Base-by-base conservation (phyloP, 2,113 vertebrate species). In the Callipepla californica region DNA sequence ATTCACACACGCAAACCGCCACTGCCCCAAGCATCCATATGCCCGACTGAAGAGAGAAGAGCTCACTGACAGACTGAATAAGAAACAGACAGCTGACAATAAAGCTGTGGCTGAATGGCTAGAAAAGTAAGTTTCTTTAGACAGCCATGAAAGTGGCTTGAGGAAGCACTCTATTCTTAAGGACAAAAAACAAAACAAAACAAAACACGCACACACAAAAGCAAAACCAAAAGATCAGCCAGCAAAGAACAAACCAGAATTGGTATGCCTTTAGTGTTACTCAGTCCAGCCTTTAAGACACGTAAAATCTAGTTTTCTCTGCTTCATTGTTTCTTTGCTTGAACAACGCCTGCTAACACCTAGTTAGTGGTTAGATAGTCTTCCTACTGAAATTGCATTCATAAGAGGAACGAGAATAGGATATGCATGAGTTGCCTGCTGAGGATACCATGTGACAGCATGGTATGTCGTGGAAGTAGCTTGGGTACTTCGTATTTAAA, bases 71-170 rank as follows among this genome's bases (percentile, higher is more conserved):
- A 97, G 96, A 25, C 96, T 97, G 72, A 98, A 96, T 61, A 98
- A 98, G 93, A 97, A 98, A 67, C 98, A 99, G 94, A 98, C 98
- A 0, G 98, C 98, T 80, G 99, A 99, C 79, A 99, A 99, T 97
- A 98, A 99, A 97, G 99, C 99, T 63, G 99, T 99, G 58, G 99
- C 99, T 4, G 99, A 99, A 89, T 99, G 99, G 99, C 97, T 99
- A 94, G 97, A 98, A 63, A 99, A 98, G 99, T 99, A 98, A 98
- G 98, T 96, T 85, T 73, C 18, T 66, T 55, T 80, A 59, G 72
- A 42, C 32, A 63, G 4, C 57, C 58, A 0, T 1, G 42, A 55
- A 25, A 8, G 5, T 68, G 12, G 16, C 58, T 10, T 86, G 42
- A 70, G 18, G 58, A 42, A 85, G 20, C 8, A 32, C 73, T 78